Conservation (phyloP, 2,888 invertebrate genomes). For the Odiellus spinosus region DNA sequence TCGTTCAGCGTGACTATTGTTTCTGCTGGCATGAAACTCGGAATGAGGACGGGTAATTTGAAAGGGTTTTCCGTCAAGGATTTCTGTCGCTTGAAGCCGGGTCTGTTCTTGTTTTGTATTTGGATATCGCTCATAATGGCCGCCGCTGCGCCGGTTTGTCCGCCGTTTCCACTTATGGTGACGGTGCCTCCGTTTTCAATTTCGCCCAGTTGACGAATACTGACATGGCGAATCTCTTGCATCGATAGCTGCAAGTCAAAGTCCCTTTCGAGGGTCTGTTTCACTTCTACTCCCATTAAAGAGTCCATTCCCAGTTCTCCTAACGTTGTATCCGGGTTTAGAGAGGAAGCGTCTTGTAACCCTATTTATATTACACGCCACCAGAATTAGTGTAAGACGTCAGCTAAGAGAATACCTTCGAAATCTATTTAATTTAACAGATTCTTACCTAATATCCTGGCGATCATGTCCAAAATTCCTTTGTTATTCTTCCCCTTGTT, state of each 20-base stretch:
- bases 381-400: not conserved
- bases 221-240: slow-evolving; percentile 73
- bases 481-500: slow-evolving; percentile 27
- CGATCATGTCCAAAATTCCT: slow-evolving; percentile 57
- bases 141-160: too few relatives aligned
- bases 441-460: slow-evolving; percentile 59
- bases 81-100: slow-evolving; percentile 1
- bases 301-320: slow-evolving; percentile 97
- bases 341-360: slow-evolving; percentile 65
- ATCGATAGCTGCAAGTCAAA: slow-evolving; percentile 79
- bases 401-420: not conserved
- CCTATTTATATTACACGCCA: slow-evolving; percentile 33
- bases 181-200: slow-evolving; percentile 19
- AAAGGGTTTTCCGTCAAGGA: slow-evolving; percentile 17
- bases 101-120: slow-evolving; percentile 13
- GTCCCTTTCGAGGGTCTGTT: slow-evolving; percentile 81
- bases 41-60: slow-evolving; percentile 30
- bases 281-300: slow-evolving; percentile 96
- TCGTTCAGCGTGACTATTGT: slow-evolving; percentile 46
- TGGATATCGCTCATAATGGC: not conserved
- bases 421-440: not conserved
- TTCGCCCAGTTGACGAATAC: slow-evolving; percentile 54
- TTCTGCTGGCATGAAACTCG: slow-evolving; percentile 58
- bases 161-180: not conserved
- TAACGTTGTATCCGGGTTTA: slow-evolving; percentile 57